These are phyloP conservation scores for Lepisosteus osseus DNA, from an alignment of 2,113 vertebrate species.

Conservation along the genomic window DNA sequence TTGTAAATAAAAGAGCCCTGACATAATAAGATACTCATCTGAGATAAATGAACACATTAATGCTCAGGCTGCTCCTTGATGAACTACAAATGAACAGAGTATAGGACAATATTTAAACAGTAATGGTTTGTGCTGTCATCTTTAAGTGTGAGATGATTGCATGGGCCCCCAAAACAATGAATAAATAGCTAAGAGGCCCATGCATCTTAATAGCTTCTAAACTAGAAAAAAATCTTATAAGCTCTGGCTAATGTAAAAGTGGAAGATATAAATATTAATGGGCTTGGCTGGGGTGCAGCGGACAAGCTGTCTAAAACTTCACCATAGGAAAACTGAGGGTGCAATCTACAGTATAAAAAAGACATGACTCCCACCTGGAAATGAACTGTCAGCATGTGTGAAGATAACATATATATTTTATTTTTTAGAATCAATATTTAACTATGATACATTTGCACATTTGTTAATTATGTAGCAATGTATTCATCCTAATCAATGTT, in stretches of 20 bases:
- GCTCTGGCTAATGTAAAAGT: slow-evolving; percentile 58
- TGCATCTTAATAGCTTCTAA: slow-evolving; percentile 75
- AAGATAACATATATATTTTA: slow-evolving; percentile 41
- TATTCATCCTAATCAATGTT: slow-evolving; percentile 25
- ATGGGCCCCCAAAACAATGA: slow-evolving; percentile 43
- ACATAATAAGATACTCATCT: slow-evolving; percentile 51
- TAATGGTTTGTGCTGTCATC: slow-evolving; percentile 66
- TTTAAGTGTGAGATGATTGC: slow-evolving; percentile 64
- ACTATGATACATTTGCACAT: slow-evolving; percentile 13
- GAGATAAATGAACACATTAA: slow-evolving; percentile 66
- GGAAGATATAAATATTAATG: slow-evolving; percentile 74
- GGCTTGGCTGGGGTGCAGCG: slow-evolving; percentile 47
- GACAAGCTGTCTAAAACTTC: slow-evolving; percentile 66
- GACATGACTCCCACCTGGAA: slow-evolving; percentile 54
- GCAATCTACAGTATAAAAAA: slow-evolving; percentile 26
- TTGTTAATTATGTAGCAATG: neutral
- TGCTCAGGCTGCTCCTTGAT: slow-evolving; percentile 58
- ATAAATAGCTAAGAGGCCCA: slow-evolving; percentile 63
- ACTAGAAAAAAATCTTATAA: slow-evolving; percentile 64
- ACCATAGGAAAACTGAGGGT: slow-evolving; percentile 59
- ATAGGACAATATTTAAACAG: slow-evolving; percentile 65
- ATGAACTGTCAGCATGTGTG: slow-evolving; percentile 63
- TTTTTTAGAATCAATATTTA: slow-evolving; percentile 47
- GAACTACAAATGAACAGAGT: slow-evolving; percentile 49
- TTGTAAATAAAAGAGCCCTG: slow-evolving; percentile 48